A percentile compares a stretch with the other conserved stretches of the same genome.
phyloP scores from a whole-genome alignment of 2,797 vertebrate genomes.

The Tenualosa thibaudeaui region DNA sequence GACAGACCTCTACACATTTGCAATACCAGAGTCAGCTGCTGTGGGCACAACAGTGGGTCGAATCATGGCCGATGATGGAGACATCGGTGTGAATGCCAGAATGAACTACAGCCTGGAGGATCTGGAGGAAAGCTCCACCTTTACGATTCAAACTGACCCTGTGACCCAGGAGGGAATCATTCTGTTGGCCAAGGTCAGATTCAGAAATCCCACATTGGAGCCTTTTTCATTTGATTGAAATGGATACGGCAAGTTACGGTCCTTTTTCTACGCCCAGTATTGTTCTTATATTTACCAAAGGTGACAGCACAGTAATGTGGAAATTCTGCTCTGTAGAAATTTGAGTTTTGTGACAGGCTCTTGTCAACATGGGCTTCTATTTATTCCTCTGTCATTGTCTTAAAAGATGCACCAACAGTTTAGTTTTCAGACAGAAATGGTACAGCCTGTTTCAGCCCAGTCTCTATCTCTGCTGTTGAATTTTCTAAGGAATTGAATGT shows the following conservation, averaged over 20 bases:
- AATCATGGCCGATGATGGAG: slow-evolving; percentile 85
- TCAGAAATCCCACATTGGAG: not conserved
- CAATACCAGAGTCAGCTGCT: slow-evolving; percentile 79
- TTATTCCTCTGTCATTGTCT: slow-evolving; percentile 7
- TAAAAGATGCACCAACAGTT: not conserved
- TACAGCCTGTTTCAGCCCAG: slow-evolving; percentile 7
- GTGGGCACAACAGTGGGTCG: slow-evolving; percentile 82
- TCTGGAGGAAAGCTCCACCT: slow-evolving; percentile 75
- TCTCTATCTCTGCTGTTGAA: not conserved
- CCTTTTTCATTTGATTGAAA: not conserved
- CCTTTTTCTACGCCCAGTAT: too few species aligned
- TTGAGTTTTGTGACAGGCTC: not conserved
- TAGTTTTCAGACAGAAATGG: not conserved
- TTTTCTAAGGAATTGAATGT: slow-evolving; percentile 21
- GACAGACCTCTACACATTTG: slow-evolving; percentile 85
- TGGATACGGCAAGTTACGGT: not conserved
- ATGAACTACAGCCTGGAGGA: slow-evolving; percentile 87
- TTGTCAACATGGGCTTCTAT: not conserved
- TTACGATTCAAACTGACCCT: slow-evolving; percentile 81
- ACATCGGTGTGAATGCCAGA: slow-evolving; percentile 83
- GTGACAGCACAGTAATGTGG: too few species aligned
- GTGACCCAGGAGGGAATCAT: slow-evolving; percentile 90
- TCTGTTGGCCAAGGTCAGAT: slow-evolving; percentile 81
- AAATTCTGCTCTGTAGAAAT: too few species aligned
- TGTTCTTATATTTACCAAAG: too few species aligned